These are phyloP conservation scores for Riptortus pedestris DNA, from an alignment of 1,140 invertebrate species.

Conservation along the genomic window DNA sequence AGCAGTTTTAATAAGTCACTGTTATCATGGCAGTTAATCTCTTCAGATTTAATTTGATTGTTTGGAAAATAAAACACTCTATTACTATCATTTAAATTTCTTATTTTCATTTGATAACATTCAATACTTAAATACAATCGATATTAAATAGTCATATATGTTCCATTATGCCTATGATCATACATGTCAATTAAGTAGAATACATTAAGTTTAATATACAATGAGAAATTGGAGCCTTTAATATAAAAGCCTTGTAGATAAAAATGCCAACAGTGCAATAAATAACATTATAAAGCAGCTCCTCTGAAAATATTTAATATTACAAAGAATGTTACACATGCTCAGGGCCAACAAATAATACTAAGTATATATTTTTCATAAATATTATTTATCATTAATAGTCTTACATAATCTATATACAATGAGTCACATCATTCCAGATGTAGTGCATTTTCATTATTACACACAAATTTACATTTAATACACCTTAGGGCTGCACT, in stretches of 20 bases:
- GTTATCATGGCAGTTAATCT: too few species aligned
- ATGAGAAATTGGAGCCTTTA: constrained; percentile 1
- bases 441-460: too few species aligned
- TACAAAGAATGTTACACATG: constrained; percentile 1
- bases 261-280: constrained; percentile 6
- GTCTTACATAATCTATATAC: too few species aligned
- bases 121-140: constrained; percentile 6
- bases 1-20: too few species aligned
- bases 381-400: too few species aligned
- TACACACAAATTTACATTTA: too few species aligned
- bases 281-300: constrained; percentile 8
- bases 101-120: constrained; percentile 6
- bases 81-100: too few species aligned
- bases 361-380: too few species aligned
- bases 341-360: not conserved
- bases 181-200: constrained; percentile 1
- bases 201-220: constrained; percentile 7
- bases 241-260: constrained; percentile 6
- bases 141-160: constrained; percentile 3
- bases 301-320: constrained; percentile 6
- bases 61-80: too few species aligned
- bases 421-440: too few species aligned
- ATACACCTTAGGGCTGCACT: too few species aligned
- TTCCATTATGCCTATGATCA: not conserved
- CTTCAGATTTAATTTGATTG: too few species aligned